These are phyloP conservation scores for Eurystomus glaucurus DNA, from an alignment of 2,797 vertebrate species.

Conservation along the genomic window DNA sequence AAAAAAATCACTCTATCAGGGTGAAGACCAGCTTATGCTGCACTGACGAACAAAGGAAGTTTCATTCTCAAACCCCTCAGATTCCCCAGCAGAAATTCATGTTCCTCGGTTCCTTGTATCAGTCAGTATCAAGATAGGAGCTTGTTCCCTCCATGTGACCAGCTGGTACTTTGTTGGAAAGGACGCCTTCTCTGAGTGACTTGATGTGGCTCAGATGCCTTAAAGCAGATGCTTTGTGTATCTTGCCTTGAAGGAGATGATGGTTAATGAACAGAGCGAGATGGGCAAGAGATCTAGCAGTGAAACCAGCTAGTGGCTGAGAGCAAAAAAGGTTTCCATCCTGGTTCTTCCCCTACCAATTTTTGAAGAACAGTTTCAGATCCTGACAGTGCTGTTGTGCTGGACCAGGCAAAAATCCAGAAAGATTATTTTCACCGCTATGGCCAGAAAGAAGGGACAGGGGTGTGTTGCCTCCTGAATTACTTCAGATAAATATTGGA, in stretches of 20 bases:
- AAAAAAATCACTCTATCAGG: background rate
- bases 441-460: background rate
- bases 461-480: background rate
- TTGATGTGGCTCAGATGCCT: background rate
- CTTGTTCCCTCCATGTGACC: background rate
- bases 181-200: background rate
- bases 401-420: background rate
- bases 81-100: background rate
- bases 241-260: background rate
- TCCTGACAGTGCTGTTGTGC: background rate
- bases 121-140: background rate
- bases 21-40: background rate
- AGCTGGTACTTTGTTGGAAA: background rate
- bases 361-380: background rate
- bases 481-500: background rate
- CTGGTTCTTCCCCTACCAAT: background rate
- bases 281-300: background rate
- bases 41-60: background rate
- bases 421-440: background rate
- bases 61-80: background rate
- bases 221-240: background rate
- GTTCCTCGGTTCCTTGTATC: background rate
- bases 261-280: background rate
- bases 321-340: background rate
- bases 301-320: background rate